Base-by-base conservation (phyloP, 2,113 vertebrate genomes). In the Laticauda colubrina region DNA sequence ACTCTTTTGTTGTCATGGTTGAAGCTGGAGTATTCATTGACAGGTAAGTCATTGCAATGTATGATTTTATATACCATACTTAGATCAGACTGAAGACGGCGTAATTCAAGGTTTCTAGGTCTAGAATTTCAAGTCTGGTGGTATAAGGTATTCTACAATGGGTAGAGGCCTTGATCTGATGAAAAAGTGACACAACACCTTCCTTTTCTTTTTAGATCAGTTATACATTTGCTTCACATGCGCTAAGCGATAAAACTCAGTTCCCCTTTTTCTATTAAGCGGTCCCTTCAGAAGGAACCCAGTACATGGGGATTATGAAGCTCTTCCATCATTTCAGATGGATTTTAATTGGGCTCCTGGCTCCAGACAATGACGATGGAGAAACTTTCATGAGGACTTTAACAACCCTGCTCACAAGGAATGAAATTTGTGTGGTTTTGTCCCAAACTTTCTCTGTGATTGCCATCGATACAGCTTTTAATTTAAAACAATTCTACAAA, bases 391-490 rank as follows among this genome's bases (percentile, higher is more conserved):
- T 61, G 91, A n/a, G 26, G 3, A 9, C 9, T 5, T 59, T 91
- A 26, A 21, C 18, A 20, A 26, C 81, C 18, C 20, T n/a, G 56
- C 43, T 86, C 26, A 61, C 15, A 45, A 87, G 11, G 91, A 85
- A n/a, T 69, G 61, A 69, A 69, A 69, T 69, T n/a, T 69, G 61
- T 69, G 61, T 69, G 11, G 61, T 69, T 45, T 12, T 91, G 55
- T 87, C 91, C 23, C 24, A 48, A 12, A 26, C 24, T 1, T 0
- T 87, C 51, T 23, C 39, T 12, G 4, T 5, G 48, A 1, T n/a
- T 9, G 12, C 9, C 29, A 3, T 11, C 4, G 0, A 2, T 3
- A 1, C 1, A 3, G 2, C 0, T 20, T 11, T 45, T 11, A 1
- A 4, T 6, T 6, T 14, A 0, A 11, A 20, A 3, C 43, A 87